phyloP scores from a whole-genome alignment of 2,888 invertebrate species.

The Tupiocoris notatus region DNA sequence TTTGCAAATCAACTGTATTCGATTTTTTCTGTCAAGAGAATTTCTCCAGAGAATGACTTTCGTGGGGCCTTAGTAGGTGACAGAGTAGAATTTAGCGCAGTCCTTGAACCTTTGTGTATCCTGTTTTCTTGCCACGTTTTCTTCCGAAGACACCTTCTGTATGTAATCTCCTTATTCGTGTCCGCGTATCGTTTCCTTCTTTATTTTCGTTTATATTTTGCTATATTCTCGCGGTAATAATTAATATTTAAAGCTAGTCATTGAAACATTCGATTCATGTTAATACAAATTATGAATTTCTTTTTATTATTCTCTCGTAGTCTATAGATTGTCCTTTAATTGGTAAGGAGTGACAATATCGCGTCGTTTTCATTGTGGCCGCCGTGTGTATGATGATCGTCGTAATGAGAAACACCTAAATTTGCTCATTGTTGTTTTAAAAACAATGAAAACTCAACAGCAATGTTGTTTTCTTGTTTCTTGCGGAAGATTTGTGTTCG shows the following conservation, averaged over 20 bases:
- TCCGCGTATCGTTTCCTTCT: not conserved
- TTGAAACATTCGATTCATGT: constrained; percentile 38
- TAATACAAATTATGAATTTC: constrained; percentile 29
- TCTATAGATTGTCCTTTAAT: constrained; percentile 22
- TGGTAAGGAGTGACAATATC: constrained; percentile 47
- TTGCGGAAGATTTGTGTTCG: not conserved
- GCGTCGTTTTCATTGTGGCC: constrained; percentile 11
- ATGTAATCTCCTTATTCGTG: constrained; percentile 11
- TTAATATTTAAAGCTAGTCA: constrained; percentile 39
- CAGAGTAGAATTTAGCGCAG: constrained; percentile 19
- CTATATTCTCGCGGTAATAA: constrained; percentile 8
- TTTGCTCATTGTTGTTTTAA: constrained; percentile 42
- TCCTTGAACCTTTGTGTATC: too few species aligned
- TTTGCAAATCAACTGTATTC: too few species aligned
- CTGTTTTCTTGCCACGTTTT: constrained; percentile 20
- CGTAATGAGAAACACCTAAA: constrained; percentile 42
- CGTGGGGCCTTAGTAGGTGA: constrained; percentile 40
- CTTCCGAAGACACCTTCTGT: not conserved
- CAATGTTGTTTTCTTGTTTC: constrained; percentile 4
- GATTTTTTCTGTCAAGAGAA: too few species aligned
- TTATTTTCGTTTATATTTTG: not conserved
- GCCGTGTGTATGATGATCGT: not conserved
- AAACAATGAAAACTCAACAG: not conserved
- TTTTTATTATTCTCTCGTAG: constrained; percentile 16
- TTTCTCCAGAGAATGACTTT: not conserved